A percentile compares a stretch with the other conserved stretches of the same genome.
These are phyloP conservation scores for Nothura maculosa DNA, from an alignment of 2,797 vertebrate genomes.

Conservation along the genomic window DNA sequence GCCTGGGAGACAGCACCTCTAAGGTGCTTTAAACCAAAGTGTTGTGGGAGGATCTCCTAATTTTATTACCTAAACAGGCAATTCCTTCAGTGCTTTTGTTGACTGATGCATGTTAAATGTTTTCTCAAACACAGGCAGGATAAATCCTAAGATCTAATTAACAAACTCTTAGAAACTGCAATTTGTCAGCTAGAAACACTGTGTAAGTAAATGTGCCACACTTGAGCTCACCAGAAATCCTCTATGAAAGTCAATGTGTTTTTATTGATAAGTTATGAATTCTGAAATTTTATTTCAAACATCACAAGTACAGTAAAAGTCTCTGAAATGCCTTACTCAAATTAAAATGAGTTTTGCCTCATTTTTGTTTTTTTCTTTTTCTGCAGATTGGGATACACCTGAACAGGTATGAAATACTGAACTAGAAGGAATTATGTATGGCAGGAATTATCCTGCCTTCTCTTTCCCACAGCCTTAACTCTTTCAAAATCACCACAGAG, in stretches of 20 bases:
- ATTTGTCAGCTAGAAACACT: conserved; percentile 78
- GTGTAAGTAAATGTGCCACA: conserved; percentile 77
- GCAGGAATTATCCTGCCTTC: neutral
- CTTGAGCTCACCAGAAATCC: conserved; percentile 55
- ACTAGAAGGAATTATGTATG: neutral
- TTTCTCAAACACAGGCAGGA: conserved; percentile 72
- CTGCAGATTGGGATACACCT: neutral
- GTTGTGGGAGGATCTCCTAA: conserved; percentile 70
- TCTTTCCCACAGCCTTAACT: neutral
- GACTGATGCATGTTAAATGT: conserved; percentile 67
- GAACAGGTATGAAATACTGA: conserved; percentile 50
- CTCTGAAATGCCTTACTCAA: conserved; percentile 52
- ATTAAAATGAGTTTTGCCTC: conserved; percentile 22
- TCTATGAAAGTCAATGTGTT: conserved; percentile 77
- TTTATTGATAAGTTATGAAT: conserved; percentile 80
- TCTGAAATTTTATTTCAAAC: conserved; percentile 72
- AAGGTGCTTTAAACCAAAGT: conserved; percentile 67
- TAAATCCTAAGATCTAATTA: conserved; percentile 82
- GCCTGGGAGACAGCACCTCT: conserved; percentile 70
- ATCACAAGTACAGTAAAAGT: neutral
- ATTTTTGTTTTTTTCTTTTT: neutral
- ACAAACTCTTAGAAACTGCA: conserved; percentile 71
- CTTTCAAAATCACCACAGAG: neutral
- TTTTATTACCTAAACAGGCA: conserved; percentile 75
- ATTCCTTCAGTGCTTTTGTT: conserved; percentile 65